Evolutionary conservation across 1,140 invertebrate species (phyloP).

Genomic region (Ceratina calcarata): DNA sequence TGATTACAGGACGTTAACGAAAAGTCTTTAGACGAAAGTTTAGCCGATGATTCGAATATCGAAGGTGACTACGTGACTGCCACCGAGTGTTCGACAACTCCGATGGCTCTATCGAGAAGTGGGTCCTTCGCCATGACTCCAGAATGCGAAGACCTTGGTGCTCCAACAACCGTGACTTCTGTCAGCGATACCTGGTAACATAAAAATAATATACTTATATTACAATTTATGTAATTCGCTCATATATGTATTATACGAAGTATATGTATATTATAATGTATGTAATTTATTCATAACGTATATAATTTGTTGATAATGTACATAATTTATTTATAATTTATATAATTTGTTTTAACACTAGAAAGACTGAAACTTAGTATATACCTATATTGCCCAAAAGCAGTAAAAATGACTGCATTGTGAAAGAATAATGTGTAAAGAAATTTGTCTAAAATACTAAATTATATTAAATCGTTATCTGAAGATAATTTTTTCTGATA

Average conservation of each 20-base stretch:
- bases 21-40: constrained; percentile 53
- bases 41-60: constrained; percentile 82
- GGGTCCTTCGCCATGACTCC: constrained; percentile 85
- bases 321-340: too few relatives aligned
- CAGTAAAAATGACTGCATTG: too few relatives aligned
- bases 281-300: too few relatives aligned
- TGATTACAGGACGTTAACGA: constrained; percentile 42
- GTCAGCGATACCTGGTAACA: constrained; percentile 27
- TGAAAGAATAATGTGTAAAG: too few relatives aligned
- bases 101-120: constrained; percentile 82
- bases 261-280: too few relatives aligned
- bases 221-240: not conserved
- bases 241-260: too few relatives aligned
- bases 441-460: too few relatives aligned
- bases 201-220: not conserved
- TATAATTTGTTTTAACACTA: too few relatives aligned
- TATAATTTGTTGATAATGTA: too few relatives aligned
- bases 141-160: constrained; percentile 80
- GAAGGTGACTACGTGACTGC: constrained; percentile 85
- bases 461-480: not conserved
- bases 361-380: too few relatives aligned
- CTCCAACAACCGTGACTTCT: constrained; percentile 31
- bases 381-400: too few relatives aligned
- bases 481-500: not conserved
- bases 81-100: constrained; percentile 84